Evolutionary conservation across 2,113 vertebrate genomes (phyloP), one percentile per base, ranked within the genome.

Genomic region (Romanogobio albipinnatus): DNA sequence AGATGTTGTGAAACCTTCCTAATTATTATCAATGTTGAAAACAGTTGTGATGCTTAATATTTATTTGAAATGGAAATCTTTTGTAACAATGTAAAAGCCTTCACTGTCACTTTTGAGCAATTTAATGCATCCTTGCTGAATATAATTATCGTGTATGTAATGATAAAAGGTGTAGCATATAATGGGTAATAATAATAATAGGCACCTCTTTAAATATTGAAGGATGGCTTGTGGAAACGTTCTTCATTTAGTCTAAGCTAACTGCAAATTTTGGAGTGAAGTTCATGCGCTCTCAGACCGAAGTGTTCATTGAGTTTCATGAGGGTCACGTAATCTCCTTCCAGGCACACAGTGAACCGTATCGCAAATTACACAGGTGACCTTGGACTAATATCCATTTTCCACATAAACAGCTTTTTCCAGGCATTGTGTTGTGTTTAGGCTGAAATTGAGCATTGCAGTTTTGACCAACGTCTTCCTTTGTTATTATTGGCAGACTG

Each of bases 401-500:
- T 33, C 59, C 45, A 36, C 45, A n/a, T 24, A 29, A 43, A 83
- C 71, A 13, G n/a, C 17, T 22, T 62, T 36, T 75, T 49, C 17
- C 13, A 64, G 43, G 24, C 22, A 47, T 33, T 82, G 49, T 43
- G 13, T 33, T 82, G 49, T 43, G 13, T 53, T 36, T 36, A 56
- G 56, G 9, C 51, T 47, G 70, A 73, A 73, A 47, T 47, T 8
- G 45, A 76, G 33, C 49, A 22, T 29, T 76, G 8, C 36, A 1
- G 49, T 51, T 24, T 19, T 73, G 3, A 81, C 26, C 19, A 76
- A n/a, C 9, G 26, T 17, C 15, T 79, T 26, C 81, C 9, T 68
- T 4, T 61, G 0, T 86, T 2, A 85, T 3, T 87, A 36, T 76
- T 85, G 3, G 47, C 90, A 99, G 98, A 90, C 91, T 99, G 88